Evolutionary conservation across 2,797 vertebrate genomes (phyloP).

Genomic region (Myotis planiceps): DNA sequence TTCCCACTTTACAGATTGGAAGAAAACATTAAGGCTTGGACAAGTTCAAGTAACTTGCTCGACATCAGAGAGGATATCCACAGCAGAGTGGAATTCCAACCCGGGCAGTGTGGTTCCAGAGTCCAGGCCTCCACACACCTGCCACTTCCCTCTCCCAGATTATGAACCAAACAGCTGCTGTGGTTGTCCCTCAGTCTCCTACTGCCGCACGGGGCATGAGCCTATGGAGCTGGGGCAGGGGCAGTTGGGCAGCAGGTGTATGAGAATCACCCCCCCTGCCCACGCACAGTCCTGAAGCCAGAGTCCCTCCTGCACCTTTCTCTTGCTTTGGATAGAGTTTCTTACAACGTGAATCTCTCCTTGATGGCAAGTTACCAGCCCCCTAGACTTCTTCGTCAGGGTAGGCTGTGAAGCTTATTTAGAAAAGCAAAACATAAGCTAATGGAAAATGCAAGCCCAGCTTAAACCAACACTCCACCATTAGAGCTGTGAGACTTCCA

Average conservation of each 20-base stretch:
- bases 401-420: not conserved
- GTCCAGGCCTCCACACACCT: not conserved
- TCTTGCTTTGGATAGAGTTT: not conserved
- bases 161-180: not conserved
- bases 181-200: not conserved
- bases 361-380: not conserved
- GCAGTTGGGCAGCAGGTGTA: not conserved
- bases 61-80: not conserved
- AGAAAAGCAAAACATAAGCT: not conserved
- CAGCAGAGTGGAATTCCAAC: not conserved
- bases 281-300: not conserved
- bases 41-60: not conserved
- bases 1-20: not conserved
- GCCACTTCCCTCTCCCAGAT: not conserved
- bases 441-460: not conserved
- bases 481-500: not conserved
- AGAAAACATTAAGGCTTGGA: not conserved
- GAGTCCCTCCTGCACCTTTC: not conserved
- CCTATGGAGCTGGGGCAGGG: not conserved
- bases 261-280: too few species aligned
- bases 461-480: not conserved
- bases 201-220: not conserved
- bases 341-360: not conserved
- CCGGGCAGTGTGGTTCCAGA: not conserved
- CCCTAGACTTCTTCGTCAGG: not conserved